Percentiles rank a stretch among this genome's conserved stretches.
These are phyloP conservation scores for Bos javanicus DNA, from an alignment of 2,113 vertebrate genomes.

Conservation along the genomic window DNA sequence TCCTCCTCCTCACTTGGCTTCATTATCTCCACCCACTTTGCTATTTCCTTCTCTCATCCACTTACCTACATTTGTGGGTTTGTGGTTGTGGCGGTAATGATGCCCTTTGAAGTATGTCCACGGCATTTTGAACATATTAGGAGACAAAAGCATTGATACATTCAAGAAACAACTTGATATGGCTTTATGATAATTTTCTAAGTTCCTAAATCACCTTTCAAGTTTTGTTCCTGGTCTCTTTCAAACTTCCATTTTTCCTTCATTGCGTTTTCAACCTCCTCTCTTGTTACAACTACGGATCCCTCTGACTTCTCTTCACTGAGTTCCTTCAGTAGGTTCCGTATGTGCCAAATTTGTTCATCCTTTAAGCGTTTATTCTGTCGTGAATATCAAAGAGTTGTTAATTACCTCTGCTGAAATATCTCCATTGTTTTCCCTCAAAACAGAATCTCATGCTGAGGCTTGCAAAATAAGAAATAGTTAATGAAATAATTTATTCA, in stretches of 20 bases:
- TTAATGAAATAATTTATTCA: background rate
- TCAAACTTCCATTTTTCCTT: conserved; percentile 78
- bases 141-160: background rate
- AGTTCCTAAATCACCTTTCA: conserved; percentile 78
- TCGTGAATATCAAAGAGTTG: background rate
- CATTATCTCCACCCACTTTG: background rate
- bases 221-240: conserved; percentile 78
- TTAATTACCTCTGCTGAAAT: background rate
- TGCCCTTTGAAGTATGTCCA: background rate
- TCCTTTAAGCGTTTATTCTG: conserved; percentile 79
- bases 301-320: conserved; percentile 71
- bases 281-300: conserved; percentile 73
- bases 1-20: background rate
- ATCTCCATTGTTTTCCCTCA: background rate
- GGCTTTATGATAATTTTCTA: background rate
- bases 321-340: conserved; percentile 67
- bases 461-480: background rate
- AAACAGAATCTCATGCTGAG: background rate
- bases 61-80: background rate
- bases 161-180: background rate
- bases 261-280: conserved; percentile 81
- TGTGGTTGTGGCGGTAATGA: background rate
- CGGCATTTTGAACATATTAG: background rate
- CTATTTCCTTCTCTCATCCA: background rate
- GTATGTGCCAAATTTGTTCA: conserved; percentile 74